Evolutionary conservation across 2,888 invertebrate species (phyloP).

Genomic region (Drosophila mettleri): DNA sequence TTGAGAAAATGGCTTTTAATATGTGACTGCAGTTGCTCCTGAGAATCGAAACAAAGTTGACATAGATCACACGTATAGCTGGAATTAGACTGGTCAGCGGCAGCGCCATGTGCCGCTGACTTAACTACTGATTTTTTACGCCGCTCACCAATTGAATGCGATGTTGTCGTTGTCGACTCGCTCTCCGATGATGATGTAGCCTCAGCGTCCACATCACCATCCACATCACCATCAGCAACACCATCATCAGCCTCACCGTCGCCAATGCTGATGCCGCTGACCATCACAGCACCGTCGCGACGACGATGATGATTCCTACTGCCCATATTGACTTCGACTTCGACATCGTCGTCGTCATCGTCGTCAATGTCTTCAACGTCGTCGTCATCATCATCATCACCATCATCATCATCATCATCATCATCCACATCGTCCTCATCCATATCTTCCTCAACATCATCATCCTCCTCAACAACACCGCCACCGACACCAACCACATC

Average conservation of each 20-base stretch:
- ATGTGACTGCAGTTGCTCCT: conserved; percentile 83
- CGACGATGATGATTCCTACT: conserved; percentile 4
- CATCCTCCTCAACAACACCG: conserved; percentile 45
- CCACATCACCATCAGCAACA: conserved; percentile 13
- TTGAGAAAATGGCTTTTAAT: conserved; percentile 85
- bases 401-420: conserved; percentile 39
- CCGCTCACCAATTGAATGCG: conserved; percentile 69
- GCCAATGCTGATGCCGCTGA: conserved; percentile 5
- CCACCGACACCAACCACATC: conserved; percentile 49
- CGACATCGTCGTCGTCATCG: neutral
- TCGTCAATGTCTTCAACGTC: conserved; percentile 45
- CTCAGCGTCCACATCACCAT: conserved; percentile 26
- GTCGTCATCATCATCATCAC: conserved; percentile 26
- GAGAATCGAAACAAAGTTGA: conserved; percentile 84
- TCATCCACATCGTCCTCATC: conserved; percentile 42
- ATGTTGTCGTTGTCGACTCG: conserved; percentile 65
- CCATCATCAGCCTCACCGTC: conserved; percentile 45
- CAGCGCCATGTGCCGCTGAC: conserved; percentile 48
- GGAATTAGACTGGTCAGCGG: conserved; percentile 66
- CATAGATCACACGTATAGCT: conserved; percentile 84
- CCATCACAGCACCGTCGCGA: conserved; percentile 9
- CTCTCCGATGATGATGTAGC: conserved; percentile 58
- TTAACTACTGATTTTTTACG: conserved; percentile 58
- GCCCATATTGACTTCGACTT: conserved; percentile 29
- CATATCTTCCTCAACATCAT: conserved; percentile 45